Evolutionary conservation across 1,140 invertebrate genomes (phyloP).

Genomic region (Calliopsis andreniformis): DNA sequence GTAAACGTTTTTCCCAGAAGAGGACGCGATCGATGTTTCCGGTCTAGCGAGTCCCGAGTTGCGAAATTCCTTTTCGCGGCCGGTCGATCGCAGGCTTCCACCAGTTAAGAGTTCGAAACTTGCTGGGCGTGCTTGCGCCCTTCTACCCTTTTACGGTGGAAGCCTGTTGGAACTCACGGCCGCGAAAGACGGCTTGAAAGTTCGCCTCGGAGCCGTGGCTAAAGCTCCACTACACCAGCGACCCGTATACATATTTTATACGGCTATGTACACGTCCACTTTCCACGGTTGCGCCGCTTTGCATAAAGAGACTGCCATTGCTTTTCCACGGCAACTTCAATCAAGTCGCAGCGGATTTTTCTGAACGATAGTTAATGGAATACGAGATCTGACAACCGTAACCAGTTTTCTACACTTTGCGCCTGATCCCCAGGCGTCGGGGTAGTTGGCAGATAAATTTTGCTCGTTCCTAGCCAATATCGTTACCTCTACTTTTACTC

Average conservation of each 20-base stretch:
- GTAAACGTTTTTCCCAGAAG: constrained; percentile 8
- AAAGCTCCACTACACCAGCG: constrained; percentile 9
- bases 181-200: constrained; percentile 27
- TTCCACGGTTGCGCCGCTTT: background rate
- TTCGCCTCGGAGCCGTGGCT: constrained; percentile 7
- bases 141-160: background rate
- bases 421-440: too few species aligned
- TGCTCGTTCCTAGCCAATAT: constrained; percentile 1
- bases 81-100: constrained; percentile 16
- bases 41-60: constrained; percentile 27
- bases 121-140: background rate
- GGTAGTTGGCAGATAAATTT: background rate
- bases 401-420: too few species aligned
- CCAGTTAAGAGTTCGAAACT: constrained; percentile 34
- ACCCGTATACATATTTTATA: constrained; percentile 29
- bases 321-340: background rate
- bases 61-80: constrained; percentile 20
- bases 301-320: background rate
- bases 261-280: background rate
- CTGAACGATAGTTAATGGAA: background rate
- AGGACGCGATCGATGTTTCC: constrained; percentile 17
- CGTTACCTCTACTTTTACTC: too few species aligned
- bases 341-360: background rate
- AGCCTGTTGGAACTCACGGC: constrained; percentile 1
- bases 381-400: background rate